Evolutionary conservation across 2,113 vertebrate genomes (phyloP).

Genomic region (Stomatorhinus ivindoensis): DNA sequence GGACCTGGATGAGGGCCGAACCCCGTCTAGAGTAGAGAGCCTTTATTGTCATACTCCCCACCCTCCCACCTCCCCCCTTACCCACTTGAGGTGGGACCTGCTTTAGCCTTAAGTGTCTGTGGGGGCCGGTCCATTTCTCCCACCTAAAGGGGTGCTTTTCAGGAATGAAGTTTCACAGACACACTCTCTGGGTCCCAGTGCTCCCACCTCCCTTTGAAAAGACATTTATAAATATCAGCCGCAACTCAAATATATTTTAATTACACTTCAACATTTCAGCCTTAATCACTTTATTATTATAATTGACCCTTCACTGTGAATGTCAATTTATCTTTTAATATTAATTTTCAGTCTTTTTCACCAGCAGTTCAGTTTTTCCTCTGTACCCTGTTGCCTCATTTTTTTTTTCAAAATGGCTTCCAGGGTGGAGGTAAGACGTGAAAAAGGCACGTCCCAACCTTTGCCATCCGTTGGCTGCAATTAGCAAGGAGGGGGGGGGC

Average conservation of each 20-base stretch:
- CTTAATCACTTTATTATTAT: background rate
- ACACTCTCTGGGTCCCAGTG: background rate
- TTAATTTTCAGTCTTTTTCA: background rate
- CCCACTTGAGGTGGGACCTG: background rate
- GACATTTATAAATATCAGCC: background rate
- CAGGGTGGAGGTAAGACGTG: slow-evolving; percentile 1
- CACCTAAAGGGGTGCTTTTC: background rate
- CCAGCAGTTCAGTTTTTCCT: background rate
- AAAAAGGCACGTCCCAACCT: background rate
- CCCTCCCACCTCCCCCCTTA: background rate
- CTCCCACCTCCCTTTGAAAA: background rate
- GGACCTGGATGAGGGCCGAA: background rate
- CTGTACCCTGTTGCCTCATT: background rate
- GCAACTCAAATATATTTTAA: background rate
- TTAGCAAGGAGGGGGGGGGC: slow-evolving; percentile 19
- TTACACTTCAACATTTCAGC: background rate
- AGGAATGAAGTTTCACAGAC: slow-evolving; percentile 13
- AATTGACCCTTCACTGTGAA: background rate
- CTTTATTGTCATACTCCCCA: background rate
- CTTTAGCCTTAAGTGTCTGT: background rate
- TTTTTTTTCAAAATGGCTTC: background rate
- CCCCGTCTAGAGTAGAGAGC: background rate
- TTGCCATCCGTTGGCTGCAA: slow-evolving; percentile 24
- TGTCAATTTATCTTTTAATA: background rate
- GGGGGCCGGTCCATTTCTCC: background rate